Evolutionary conservation across 2,888 invertebrate species (phyloP).

Genomic region (Hermodice carunculata): DNA sequence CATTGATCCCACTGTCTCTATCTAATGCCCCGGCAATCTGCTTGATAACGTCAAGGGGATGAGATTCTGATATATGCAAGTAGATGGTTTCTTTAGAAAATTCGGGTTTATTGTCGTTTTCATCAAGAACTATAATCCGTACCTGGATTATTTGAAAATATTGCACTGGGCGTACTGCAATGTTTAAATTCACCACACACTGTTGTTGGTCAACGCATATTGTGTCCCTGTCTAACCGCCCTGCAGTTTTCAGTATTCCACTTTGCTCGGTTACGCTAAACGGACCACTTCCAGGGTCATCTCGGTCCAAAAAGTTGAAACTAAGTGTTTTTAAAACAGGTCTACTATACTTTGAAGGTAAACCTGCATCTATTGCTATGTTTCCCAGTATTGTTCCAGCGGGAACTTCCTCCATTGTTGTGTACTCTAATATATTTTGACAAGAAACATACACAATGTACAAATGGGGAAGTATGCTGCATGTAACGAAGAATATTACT

Average conservation of each 20-base stretch:
- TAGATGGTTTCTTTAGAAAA: slow-evolving; percentile 6
- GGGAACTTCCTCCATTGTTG: slow-evolving; percentile 15
- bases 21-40: slow-evolving; percentile 21
- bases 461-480: no score
- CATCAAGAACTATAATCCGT: slow-evolving; percentile 14
- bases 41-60: not conserved
- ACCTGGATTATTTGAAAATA: slow-evolving; percentile 25
- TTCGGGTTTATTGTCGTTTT: slow-evolving; percentile 18
- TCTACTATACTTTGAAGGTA: not conserved
- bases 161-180: slow-evolving; percentile 19
- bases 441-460: no score
- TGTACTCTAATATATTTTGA: no score
- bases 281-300: not conserved
- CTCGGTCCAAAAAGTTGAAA: slow-evolving; percentile 18
- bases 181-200: slow-evolving; percentile 15
- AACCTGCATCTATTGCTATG: slow-evolving; percentile 16
- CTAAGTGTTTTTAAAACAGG: slow-evolving; percentile 5
- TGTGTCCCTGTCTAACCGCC: slow-evolving; percentile 16
- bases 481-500: no score
- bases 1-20: slow-evolving; percentile 13
- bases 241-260: slow-evolving; percentile 4
- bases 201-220: slow-evolving; percentile 7
- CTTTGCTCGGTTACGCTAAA: slow-evolving; percentile 10
- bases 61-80: slow-evolving; percentile 11
- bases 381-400: slow-evolving; percentile 7